Evolutionary conservation across 2,797 vertebrate species (phyloP).

Genomic region (Sebastes melanostomus): DNA sequence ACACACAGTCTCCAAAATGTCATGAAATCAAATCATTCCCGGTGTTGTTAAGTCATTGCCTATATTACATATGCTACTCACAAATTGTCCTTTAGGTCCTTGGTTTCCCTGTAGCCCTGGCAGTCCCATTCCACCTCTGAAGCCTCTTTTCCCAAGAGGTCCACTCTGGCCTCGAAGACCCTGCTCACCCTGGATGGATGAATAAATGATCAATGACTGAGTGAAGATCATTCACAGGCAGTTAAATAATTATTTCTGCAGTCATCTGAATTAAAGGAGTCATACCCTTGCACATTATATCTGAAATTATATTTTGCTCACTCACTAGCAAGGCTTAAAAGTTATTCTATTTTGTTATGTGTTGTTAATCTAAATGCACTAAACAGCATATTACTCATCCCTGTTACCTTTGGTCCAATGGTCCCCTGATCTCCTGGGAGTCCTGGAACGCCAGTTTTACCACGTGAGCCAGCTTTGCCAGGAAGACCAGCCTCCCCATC

Average conservation of each 20-base stretch:
- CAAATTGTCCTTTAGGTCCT: conserved; percentile 92
- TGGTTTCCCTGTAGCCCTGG: conserved; percentile 88
- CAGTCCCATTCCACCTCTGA: conserved; percentile 88
- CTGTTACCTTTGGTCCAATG: conserved; percentile 90
- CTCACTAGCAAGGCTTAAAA: neutral
- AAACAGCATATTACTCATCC: neutral
- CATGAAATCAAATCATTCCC: neutral
- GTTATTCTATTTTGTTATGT: neutral
- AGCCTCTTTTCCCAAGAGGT: conserved; percentile 90
- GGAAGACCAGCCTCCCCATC: conserved; percentile 88
- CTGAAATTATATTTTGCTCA: neutral
- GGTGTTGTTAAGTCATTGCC: too few species aligned
- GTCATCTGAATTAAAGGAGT: neutral
- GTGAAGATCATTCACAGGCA: neutral
- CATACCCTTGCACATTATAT: neutral
- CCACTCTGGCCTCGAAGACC: conserved; percentile 91
- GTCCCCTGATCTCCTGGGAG: conserved; percentile 93
- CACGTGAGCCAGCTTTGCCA: conserved; percentile 88
- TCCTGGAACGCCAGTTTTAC: conserved; percentile 89
- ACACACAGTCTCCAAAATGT: neutral
- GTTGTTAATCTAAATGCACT: neutral
- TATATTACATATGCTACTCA: conserved; percentile 74
- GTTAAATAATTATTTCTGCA: neutral
- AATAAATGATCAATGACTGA: neutral
- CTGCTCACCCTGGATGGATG: conserved; percentile 86